Evolutionary conservation across 2,888 invertebrate genomes (phyloP), one percentile per base, ranked within the genome.

Genomic region (Drosophila borborema): DNA sequence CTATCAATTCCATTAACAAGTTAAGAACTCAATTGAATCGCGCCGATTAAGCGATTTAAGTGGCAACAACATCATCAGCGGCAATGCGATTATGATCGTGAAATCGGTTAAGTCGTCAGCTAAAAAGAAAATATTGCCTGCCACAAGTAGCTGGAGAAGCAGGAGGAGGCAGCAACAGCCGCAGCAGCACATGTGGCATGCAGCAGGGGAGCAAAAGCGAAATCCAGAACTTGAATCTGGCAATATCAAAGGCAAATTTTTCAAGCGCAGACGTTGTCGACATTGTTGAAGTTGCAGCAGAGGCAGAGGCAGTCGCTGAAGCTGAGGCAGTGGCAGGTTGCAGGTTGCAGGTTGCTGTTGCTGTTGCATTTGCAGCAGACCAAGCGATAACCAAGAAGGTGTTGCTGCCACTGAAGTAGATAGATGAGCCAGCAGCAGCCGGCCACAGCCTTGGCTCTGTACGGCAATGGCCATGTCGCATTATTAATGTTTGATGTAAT

Each of bases 401-500:
- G 89, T 89, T 86, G 83, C 86, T 77, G 76, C 78, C 56, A 45
- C 88, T 85, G 85, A 84, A 84, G 87, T 77, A 82, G 86, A 89
- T 74, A 85, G 85, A 89, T 86, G 86, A 73, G 80, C 60, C 59
- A 67, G 20, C 40, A 55, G 40, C 53, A 54, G 53, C 31, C 16
- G 14, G 34, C 38, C 55, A 14, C 45, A 40, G 28, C 41, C 54
- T 51, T 23, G 23, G 68, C 43, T 40, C 31, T 41, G 55, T 14
- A 20, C 20, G 40, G 20, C 53, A 10, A 10, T 48, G 74, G 67
- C 69, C 82, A 74, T 72, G 58, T 67, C 48, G 75, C 36, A 78
- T 80, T 88, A 89, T 90, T 87, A 90, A 89, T 89, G 90, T 86
- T 90, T 89, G 85, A 82, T 89, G 89, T 84, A 90, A 90, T 90